Evolutionary conservation across 92 coral and sea anemone genomes (phyloP), one percentile per base, ranked within the genome.

Genomic region (Pocillopora grandis): DNA sequence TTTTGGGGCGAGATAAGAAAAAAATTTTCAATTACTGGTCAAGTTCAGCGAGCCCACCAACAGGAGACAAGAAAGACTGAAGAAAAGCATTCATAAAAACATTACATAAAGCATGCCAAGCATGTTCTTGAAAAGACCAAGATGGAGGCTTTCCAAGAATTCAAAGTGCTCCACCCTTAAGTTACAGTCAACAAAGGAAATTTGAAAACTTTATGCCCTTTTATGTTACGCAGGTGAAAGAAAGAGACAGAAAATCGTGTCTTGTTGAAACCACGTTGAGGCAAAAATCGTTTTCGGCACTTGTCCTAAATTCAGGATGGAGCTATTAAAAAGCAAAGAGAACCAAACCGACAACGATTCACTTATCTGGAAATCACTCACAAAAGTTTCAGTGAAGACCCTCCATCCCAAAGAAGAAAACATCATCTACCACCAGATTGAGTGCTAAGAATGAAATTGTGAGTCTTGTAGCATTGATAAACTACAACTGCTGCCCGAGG

Each of bases 201-300:
- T 27, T 27, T 27, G 31, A 27, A 27, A 27, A 27, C 31, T 27
- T 27, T 27, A 27, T 27, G 31, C 31, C 91, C 91, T 9, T 84
- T 66, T 65, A 85, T 85, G 85, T 89, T 15, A 58, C 55, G 49
- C 56, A 69, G 37, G 79, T 82, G n/a, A 71, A 74, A 58, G 79
- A 65, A 57, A 79, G 88, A 42, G 89, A 80, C 72, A 79, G 87
- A 59, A 16, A 73, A 49, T 74, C 89, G 14, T 89, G 90, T 80
- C 72, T 27, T 87, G 52, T 85, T 80, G 52, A 85, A 85, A 72
- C 14, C 86, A 85, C 52, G 92, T 70, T 18, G 87, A 88, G 62
- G 66, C 85, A 84, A 56, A 88, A 55, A 33, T 84, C 10, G 80
- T 84, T 57, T 59, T 76, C 71, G 20, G 72, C 60, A 62, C 72